Conservation (phyloP, 2,888 invertebrate species). For the Chrysolina haemoptera region DNA sequence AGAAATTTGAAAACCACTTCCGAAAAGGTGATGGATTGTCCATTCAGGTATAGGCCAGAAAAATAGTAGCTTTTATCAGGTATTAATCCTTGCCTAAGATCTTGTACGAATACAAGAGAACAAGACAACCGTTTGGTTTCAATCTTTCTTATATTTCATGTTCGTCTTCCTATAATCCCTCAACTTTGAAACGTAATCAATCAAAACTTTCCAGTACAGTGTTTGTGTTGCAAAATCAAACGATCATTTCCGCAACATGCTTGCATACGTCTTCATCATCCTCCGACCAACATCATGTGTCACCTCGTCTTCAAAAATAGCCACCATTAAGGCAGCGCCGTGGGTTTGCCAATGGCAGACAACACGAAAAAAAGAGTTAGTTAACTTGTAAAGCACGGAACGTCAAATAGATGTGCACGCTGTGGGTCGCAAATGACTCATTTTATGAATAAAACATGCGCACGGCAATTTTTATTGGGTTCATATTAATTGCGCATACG, state of each 20-base stretch:
- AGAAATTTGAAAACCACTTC: no score
- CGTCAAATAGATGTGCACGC: conserved; percentile 31
- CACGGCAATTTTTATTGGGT: conserved; percentile 36
- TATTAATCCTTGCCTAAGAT: no score
- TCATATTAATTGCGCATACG: conserved; percentile 42
- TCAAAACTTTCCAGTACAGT: no score
- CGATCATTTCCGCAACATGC: neutral
- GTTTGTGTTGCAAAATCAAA: neutral
- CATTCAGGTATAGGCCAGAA: no score
- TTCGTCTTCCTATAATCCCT: no score
- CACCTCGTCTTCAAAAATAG: conserved; percentile 27
- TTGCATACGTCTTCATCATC: conserved; percentile 24
- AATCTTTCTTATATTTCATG: no score
- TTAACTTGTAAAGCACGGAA: conserved; percentile 31
- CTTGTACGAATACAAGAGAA: no score
- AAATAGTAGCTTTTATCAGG: no score
- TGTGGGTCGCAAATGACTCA: conserved; percentile 44
- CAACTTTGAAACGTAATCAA: no score
- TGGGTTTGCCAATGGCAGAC: conserved; percentile 29
- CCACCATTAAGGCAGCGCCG: conserved; percentile 27
- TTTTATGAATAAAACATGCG: conserved; percentile 51
- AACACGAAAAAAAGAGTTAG: conserved; percentile 26
- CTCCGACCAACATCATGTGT: conserved; percentile 6
- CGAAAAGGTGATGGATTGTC: no score
- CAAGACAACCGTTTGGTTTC: no score